Evolutionary conservation across 2,888 invertebrate genomes (phyloP), one percentile per base, ranked within the genome.

Genomic region (Leptura quadrifasciata): DNA sequence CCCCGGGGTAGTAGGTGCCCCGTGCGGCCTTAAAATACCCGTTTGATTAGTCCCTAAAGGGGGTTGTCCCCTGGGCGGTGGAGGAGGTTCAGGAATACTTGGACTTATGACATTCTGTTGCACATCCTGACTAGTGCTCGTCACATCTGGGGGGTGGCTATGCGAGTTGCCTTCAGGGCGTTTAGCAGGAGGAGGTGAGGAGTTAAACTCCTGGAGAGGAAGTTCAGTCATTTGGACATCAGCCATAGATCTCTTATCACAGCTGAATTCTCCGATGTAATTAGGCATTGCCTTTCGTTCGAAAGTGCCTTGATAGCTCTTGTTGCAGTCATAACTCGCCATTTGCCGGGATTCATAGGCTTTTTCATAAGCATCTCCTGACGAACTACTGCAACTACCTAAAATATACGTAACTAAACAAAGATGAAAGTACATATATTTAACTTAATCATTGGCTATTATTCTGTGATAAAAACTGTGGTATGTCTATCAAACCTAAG

Each of bases 1-100:
- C 74, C 94, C 94, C 9, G 95, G 94, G 0, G 95, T 94, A 58
- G 92, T 93, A 5, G 94, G 93, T 15, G 90, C 89, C 61, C 91
- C 89, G 74, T 91, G 90, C 81, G 93, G 91, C 77, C 94, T 88
- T 55, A 94, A 88, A 65, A 94, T 94, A 2, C 94, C 93, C 2
- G 91, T 89, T 80, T 91, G 91, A 82, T 90, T 85, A 79, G 89
- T 81, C 70, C 65, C 64, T 80, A 89, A 80, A 79, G 85, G 91
- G 81, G 85, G 92, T 85, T 87, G 92, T 85, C 88, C 90, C 84
- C 91, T 91, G 4, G 93, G 93, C 0, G 92, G 92, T 1, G 92
- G 92, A 4, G 92, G 92, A 27, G 93, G 93, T 79, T 93, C 93
- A 9, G 93, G 93, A 74, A 91, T 91, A 75, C 88, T 87, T 9